phyloP scores from a whole-genome alignment of 2,797 vertebrate species.

The Neosalanx taihuensis region DNA sequence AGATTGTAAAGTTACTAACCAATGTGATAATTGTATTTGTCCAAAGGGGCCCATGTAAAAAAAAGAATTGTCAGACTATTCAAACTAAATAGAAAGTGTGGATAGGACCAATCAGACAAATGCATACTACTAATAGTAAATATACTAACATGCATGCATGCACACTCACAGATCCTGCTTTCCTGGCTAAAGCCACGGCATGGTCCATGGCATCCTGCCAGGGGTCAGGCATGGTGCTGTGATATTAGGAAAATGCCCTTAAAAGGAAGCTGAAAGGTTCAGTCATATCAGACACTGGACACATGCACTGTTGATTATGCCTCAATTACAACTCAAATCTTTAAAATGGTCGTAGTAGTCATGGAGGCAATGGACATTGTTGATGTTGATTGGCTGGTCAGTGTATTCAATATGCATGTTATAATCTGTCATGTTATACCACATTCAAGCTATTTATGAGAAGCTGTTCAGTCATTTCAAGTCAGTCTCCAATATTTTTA shows the following conservation, averaged over 20 bases:
- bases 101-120: not conserved
- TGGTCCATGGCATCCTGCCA: constrained; percentile 88
- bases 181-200: constrained; percentile 81
- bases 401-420: too few species aligned
- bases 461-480: too few species aligned
- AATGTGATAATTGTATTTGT: not conserved
- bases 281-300: not conserved
- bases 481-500: too few species aligned
- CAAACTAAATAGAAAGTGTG: too few species aligned
- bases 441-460: too few species aligned
- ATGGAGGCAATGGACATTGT: not conserved
- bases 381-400: too few species aligned
- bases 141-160: too few species aligned
- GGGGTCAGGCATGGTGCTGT: constrained; percentile 75
- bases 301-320: not conserved
- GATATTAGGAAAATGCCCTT: constrained; percentile 3
- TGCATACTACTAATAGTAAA: not conserved
- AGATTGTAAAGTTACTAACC: not conserved
- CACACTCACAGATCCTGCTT: constrained; percentile 82
- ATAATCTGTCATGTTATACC: too few species aligned
- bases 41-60: not conserved
- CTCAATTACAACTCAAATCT: not conserved
- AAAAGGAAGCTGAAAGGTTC: constrained; percentile 3
- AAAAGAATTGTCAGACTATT: not conserved
- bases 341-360: not conserved